Base-by-base conservation (phyloP, 2,113 vertebrate genomes). In the Falco punctatus region DNA sequence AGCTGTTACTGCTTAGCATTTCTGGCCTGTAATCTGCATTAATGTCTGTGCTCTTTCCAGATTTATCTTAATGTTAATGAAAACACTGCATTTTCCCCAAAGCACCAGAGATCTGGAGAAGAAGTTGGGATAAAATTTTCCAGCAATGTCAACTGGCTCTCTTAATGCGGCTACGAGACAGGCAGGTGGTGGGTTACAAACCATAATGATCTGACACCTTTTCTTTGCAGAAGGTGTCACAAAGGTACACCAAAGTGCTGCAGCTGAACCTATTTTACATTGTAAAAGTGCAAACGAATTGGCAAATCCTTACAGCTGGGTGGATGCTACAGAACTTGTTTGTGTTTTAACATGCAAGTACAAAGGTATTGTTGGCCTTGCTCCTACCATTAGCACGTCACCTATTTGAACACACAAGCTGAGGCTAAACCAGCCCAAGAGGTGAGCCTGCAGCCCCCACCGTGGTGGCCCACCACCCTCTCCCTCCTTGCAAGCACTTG, bases 1-100 rank as follows among this genome's bases (percentile, higher is more conserved):
- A 84, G 90, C 78, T 96, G 95, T 79, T 94, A 38, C 81, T 89
- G 84, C 84, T 96, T 88, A 82, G 84, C 81, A 85, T 94, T 96
- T 92, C 93, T 91, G 91, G 84, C 87, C 93, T 95, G 84, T 91
- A 85, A 96, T 90, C 87, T 94, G 89, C 94, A 92, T 92, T 90
- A 90, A 89, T 72, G 87, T 15, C 87, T 92, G 66, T 89, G 84
- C 81, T 96, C 70, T 88, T 94, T 90, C 66, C 94, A 96, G 93
- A 79, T 90, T 96, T 96, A 81, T 90, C 95, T 94, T 90, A 92
- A 96, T 95, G 94, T 87, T 94, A 96, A 97, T 95, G 96, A 90
- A 95, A 96, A 92, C 57, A 71, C 66, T 77, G 91, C 85, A 85
- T 93, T 94, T 92, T 66, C 94, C 91, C 93, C 94, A 93, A 91